phyloP scores from a whole-genome alignment of 64 coral and sea anemone species.

The Astreopora myriophthalma region DNA sequence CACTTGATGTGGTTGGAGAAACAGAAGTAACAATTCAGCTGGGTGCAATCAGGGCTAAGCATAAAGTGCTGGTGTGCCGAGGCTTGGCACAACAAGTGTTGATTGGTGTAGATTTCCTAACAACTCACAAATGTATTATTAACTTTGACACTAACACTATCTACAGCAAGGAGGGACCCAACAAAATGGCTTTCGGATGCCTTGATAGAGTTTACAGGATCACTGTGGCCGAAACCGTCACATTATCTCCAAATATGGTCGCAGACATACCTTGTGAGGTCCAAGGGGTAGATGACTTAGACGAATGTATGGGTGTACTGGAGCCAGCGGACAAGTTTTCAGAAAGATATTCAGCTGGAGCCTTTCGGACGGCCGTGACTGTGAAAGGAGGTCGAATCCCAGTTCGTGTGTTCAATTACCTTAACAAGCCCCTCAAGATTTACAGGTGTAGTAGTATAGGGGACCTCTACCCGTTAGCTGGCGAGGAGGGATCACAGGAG shows the following conservation, averaged over 20 bases:
- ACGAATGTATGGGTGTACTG: slow-evolving; percentile 3
- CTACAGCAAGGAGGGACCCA: neutral
- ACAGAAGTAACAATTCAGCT: slow-evolving; percentile 21
- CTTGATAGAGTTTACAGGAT: slow-evolving; percentile 32
- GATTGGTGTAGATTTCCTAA: slow-evolving; percentile 42
- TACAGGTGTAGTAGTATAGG: slow-evolving; percentile 24
- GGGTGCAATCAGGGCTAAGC: neutral
- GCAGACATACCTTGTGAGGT: neutral
- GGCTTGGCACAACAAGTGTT: slow-evolving; percentile 33
- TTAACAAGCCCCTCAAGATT: slow-evolving; percentile 2
- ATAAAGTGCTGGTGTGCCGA: slow-evolving; percentile 39
- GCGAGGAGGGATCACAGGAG: neutral
- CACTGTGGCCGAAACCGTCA: slow-evolving; percentile 13
- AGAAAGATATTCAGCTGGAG: slow-evolving; percentile 13
- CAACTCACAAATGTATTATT: slow-evolving; percentile 51
- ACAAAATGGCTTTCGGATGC: neutral
- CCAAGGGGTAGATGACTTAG: neutral
- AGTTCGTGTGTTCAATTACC: slow-evolving; percentile 26
- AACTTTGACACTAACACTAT: slow-evolving; percentile 4
- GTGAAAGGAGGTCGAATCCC: slow-evolving; percentile 11
- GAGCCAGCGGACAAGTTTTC: slow-evolving; percentile 28
- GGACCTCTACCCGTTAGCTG: neutral
- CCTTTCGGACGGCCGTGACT: slow-evolving; percentile 12
- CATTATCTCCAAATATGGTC: slow-evolving; percentile 31
- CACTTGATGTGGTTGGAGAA: neutral